These are phyloP conservation scores for Galaxias olidus DNA, from an alignment of 2,797 vertebrate species.

Conservation along the genomic window DNA sequence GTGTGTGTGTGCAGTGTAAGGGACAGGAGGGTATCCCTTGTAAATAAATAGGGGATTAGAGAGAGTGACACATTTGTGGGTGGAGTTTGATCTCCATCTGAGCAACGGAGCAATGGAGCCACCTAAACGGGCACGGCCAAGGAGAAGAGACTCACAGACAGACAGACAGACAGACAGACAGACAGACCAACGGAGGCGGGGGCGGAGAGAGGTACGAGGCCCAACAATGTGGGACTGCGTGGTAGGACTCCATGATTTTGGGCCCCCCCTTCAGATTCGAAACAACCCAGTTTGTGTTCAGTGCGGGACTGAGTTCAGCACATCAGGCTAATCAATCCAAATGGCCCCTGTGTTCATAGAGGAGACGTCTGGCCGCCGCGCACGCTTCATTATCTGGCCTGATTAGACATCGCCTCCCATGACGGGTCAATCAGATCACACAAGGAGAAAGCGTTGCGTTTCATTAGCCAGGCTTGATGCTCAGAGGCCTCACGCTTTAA, in stretches of 20 bases:
- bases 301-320: too few relatives aligned
- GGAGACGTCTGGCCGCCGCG: too few relatives aligned
- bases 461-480: conserved; percentile 11
- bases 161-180: not conserved
- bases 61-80: conserved; percentile 56
- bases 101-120: conserved; percentile 61
- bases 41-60: conserved; percentile 72
- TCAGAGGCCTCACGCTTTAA: not conserved
- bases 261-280: conserved; percentile 19
- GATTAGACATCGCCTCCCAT: not conserved
- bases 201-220: not conserved
- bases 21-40: conserved; percentile 50
- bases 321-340: too few relatives aligned
- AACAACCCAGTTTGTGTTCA: too few relatives aligned
- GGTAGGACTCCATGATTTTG: too few relatives aligned
- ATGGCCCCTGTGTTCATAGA: too few relatives aligned
- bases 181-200: not conserved
- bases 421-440: too few relatives aligned
- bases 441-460: not conserved
- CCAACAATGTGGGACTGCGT: not conserved
- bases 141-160: conserved; percentile 7
- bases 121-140: conserved; percentile 64
- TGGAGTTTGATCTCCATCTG: conserved; percentile 78
- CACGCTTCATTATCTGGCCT: not conserved
- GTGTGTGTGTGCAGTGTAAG: conserved; percentile 13